A percentile compares a stretch with the other conserved stretches of the same genome.
These are phyloP conservation scores for Cheilinus undulatus DNA, from an alignment of 2,113 vertebrate genomes.

Conservation along the genomic window DNA sequence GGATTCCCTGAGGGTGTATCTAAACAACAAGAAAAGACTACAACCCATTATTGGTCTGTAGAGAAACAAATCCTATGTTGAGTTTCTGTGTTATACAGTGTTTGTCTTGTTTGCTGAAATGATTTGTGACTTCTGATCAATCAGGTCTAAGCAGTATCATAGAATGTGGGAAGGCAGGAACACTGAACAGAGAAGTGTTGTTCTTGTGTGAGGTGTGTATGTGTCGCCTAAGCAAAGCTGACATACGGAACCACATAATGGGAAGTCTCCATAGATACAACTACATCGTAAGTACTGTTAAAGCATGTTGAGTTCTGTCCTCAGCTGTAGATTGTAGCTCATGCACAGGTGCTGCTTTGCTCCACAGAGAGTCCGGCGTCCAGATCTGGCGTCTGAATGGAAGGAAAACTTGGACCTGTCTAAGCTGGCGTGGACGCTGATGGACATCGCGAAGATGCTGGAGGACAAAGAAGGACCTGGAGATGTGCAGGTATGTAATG, in stretches of 20 bases:
- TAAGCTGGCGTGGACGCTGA: slow-evolving; percentile 74
- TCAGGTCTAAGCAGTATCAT: slow-evolving; percentile 72
- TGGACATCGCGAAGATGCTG: slow-evolving; percentile 72
- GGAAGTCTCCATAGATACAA: slow-evolving; percentile 79
- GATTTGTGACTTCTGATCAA: slow-evolving; percentile 5
- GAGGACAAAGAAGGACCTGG: slow-evolving; percentile 75
- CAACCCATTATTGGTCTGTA: slow-evolving; percentile 80
- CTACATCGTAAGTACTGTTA: slow-evolving; percentile 73
- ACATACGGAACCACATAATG: slow-evolving; percentile 78
- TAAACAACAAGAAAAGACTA: slow-evolving; percentile 69
- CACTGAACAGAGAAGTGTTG: slow-evolving; percentile 24
- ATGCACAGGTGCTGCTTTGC: neutral
- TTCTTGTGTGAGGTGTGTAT: slow-evolving; percentile 76
- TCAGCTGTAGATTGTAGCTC: neutral
- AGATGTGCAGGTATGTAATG: slow-evolving; percentile 59
- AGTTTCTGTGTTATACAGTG: neutral
- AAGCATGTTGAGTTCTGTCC: neutral
- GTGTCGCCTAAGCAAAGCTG: slow-evolving; percentile 64
- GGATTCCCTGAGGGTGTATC: slow-evolving; percentile 68
- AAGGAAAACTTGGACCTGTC: slow-evolving; percentile 57
- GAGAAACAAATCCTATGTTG: neutral
- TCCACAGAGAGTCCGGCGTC: slow-evolving; percentile 67
- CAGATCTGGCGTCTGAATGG: slow-evolving; percentile 54
- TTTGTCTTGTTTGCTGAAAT: neutral
- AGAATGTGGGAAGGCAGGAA: slow-evolving; percentile 69